Base-by-base conservation (phyloP, 2,797 vertebrate genomes). In the Gallinago solitaria region DNA sequence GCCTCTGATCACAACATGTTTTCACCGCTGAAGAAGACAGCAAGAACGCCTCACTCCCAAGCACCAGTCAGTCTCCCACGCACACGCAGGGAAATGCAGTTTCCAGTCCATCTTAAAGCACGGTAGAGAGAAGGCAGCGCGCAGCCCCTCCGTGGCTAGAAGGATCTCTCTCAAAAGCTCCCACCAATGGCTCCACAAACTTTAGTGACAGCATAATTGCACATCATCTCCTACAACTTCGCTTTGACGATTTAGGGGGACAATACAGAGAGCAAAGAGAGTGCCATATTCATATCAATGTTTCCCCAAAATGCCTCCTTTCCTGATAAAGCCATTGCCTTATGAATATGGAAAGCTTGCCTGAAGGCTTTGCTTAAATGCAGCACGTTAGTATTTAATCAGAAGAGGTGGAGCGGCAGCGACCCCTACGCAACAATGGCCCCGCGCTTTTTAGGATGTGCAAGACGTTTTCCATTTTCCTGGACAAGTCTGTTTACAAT, bases 321-420 rank as follows among this genome's bases (percentile, higher is more conserved):
- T 65, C 71, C 76, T 21, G 48, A 68, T 83, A 86, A 87, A 90
- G 80, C 57, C 21, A 0, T 37, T 43, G 79, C 27, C 84, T 94
- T 75, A 94, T 90, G 84, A 96, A 95, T 96, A 96, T 93, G 89
- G 89, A 93, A 95, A 89, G 61, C 65, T 70, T 81, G 81, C 91
- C 89, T 63, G 69, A 33, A 92, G 95, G 87, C 89, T 95, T 43
- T 83, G 84, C 92, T 93, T 68, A 33, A 89, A 56, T 16, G 2
- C 35, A 24, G 17, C 5, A 19, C 48, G 65, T 65, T 92, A 45
- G 71, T 77, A 41, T 71, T 93, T 80, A 80, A 93, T 68, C 57
- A 81, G 89, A 54, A 71, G 67, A 93, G 65, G 82, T 88, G 87
- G 82, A 86, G 73, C 6, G 0, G 87, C 59, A 89, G 90, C n/a